phyloP scores from a whole-genome alignment of 2,113 vertebrate genomes.

The Nannobrachium achirus region DNA sequence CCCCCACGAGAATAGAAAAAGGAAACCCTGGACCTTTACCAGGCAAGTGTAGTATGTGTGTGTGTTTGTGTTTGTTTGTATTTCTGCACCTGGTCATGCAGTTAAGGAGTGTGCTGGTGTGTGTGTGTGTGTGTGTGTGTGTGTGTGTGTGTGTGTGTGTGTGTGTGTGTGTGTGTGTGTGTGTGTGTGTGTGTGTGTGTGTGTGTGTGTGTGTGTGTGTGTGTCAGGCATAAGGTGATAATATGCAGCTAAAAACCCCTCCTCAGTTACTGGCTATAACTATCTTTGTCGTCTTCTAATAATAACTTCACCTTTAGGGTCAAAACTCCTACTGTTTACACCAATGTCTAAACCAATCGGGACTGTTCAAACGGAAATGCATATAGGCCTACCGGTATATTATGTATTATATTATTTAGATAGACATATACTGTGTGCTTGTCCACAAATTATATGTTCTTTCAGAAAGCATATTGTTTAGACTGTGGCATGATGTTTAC shows the following conservation, averaged over 20 bases:
- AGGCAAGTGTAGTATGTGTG: neutral
- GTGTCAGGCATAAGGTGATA: neutral
- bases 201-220: neutral
- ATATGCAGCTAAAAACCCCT: constrained; percentile 19
- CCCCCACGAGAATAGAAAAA: constrained; percentile 7
- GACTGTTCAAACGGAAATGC: too few species aligned
- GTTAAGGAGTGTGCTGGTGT: too few species aligned
- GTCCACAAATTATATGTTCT: too few species aligned
- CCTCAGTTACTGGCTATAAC: constrained; percentile 38
- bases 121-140: neutral
- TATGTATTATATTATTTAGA: too few species aligned
- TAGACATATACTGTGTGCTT: too few species aligned
- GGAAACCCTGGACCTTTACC: too few species aligned
- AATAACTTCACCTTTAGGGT: constrained; percentile 56
- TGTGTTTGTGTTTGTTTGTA: constrained; percentile 11
- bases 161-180: neutral
- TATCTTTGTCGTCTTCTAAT: constrained; percentile 62
- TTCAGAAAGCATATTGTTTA: too few species aligned
- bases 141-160: neutral
- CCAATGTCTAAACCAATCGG: neutral
- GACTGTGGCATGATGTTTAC: too few species aligned
- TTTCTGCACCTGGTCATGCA: too few species aligned
- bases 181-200: neutral
- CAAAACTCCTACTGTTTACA: constrained; percentile 26
- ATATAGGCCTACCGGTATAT: too few species aligned